phyloP scores from a whole-genome alignment of 2,113 vertebrate genomes.

The Rhynchopsitta pachyrhyncha region DNA sequence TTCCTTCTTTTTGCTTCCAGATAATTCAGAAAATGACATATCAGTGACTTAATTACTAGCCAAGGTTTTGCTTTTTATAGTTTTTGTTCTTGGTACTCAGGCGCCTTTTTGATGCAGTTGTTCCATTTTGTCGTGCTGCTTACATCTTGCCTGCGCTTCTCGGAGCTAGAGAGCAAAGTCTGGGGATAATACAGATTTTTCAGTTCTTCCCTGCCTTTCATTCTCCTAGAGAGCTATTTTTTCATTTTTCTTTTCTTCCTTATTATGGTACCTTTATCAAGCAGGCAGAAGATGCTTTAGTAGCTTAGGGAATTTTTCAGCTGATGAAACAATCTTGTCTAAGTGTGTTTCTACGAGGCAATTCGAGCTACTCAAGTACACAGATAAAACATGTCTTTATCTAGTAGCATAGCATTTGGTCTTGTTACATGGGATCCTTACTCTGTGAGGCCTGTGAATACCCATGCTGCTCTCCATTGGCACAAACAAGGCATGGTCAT shows the following conservation, averaged over 20 bases:
- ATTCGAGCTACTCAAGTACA: neutral
- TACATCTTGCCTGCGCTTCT: neutral
- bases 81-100: neutral
- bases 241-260: neutral
- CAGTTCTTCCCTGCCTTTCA: neutral
- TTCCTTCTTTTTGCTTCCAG: neutral
- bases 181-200: neutral
- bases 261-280: neutral
- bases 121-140: neutral
- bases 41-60: neutral
- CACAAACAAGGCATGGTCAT: neutral
- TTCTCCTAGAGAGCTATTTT: neutral
- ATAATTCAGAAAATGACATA: neutral
- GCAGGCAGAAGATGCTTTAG: neutral
- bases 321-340: neutral
- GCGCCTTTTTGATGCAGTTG: neutral
- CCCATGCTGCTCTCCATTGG: neutral
- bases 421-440: neutral
- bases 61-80: neutral
- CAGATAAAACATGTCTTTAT: neutral
- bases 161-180: neutral
- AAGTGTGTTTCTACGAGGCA: neutral
- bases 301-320: neutral
- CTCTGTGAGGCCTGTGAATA: neutral
- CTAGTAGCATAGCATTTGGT: neutral